Conservation (phyloP, 1,140 invertebrate genomes). For the Euglossa dilemma region DNA sequence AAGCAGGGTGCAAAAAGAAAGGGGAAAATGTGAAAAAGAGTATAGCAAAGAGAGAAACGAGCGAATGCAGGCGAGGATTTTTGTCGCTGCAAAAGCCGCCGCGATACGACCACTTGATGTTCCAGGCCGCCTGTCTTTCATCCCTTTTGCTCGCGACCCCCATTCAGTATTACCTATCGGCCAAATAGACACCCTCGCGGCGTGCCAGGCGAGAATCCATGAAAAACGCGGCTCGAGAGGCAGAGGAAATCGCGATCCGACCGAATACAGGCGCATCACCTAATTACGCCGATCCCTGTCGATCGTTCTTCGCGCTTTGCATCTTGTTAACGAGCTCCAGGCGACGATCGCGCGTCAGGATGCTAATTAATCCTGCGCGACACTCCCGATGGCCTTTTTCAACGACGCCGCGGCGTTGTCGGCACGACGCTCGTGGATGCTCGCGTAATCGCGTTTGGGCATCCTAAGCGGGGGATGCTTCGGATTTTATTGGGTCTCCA, state of each 20-base stretch:
- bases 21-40: background rate
- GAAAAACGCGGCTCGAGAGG: too few relatives aligned
- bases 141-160: background rate
- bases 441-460: too few relatives aligned
- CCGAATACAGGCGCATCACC: background rate
- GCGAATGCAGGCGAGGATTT: conserved; percentile 1
- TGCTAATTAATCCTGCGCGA: conserved; percentile 18
- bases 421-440: too few relatives aligned
- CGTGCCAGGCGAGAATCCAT: background rate
- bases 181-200: background rate
- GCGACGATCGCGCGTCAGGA: background rate
- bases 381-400: background rate
- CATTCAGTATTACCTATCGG: conserved; percentile 4
- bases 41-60: background rate
- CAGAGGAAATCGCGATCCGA: background rate
- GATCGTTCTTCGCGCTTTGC: background rate
- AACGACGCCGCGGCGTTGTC: too few relatives aligned
- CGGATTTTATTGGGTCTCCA: too few relatives aligned
- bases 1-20: too few relatives aligned
- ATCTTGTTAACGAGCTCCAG: conserved; percentile 22
- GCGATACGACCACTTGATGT: conserved; percentile 18
- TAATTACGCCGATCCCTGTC: conserved; percentile 25
- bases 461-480: too few relatives aligned
- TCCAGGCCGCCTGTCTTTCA: background rate
- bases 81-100: conserved; percentile 36